Evolutionary conservation across 2,888 invertebrate species (phyloP).

Genomic region (Megalurothrips usitatus): DNA sequence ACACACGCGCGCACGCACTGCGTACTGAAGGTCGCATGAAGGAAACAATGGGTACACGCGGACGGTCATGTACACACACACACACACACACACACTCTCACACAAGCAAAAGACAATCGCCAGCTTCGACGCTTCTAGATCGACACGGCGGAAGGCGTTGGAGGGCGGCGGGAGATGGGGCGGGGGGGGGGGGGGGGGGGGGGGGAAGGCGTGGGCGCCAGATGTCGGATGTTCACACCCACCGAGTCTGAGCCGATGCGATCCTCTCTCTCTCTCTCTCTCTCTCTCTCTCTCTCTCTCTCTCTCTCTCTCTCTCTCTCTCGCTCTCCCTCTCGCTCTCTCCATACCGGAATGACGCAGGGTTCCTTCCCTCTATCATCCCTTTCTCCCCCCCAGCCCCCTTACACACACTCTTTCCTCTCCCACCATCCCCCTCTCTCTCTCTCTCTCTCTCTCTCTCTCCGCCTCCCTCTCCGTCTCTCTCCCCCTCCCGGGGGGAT

Average conservation of each 20-base stretch:
- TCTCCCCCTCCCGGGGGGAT: background rate
- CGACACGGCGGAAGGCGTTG: background rate
- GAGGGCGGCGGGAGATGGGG: no score
- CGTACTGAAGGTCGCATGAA: background rate
- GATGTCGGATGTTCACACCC: conserved; percentile 19
- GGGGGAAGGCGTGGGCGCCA: background rate
- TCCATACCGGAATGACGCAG: no score
- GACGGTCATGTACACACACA: background rate
- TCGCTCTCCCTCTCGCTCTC: background rate
- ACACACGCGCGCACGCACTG: background rate
- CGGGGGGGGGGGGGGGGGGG: no score
- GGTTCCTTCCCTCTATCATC: background rate
- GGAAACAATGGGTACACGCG: background rate
- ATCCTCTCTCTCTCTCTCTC: background rate
- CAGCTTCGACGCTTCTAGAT: background rate
- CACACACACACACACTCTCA: background rate
- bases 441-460: conserved; percentile 6
- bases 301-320: background rate
- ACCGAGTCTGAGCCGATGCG: conserved; percentile 4
- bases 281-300: background rate
- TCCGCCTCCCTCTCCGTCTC: background rate
- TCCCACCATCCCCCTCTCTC: background rate
- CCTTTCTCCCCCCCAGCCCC: background rate
- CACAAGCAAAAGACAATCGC: background rate
- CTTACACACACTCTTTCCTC: no score